Base-by-base conservation (phyloP, 2,888 invertebrate species). In the Ectemnius cavifrons region DNA sequence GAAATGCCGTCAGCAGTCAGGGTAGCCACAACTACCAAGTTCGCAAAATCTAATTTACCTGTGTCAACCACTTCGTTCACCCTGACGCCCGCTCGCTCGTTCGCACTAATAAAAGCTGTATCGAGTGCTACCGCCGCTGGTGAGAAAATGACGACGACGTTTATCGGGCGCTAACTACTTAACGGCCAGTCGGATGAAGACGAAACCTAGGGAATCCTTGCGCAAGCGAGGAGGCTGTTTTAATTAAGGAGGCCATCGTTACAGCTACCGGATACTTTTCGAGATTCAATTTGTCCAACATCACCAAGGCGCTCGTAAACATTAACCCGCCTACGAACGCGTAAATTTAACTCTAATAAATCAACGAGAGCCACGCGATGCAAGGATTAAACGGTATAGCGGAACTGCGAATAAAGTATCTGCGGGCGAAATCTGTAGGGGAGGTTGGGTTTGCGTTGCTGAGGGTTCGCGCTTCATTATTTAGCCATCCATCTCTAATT, bases 21-120 rank as follows among this genome's bases (percentile, higher is more conserved):
- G 64, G 11, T 64, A 16, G 16, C 64, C 57, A 56, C 52, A 64
- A 64, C 64, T 63, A 63, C 49, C 23, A 49, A 63, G 63, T 63
- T 56, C 27, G 20, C 16, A 8, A 64, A 64, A 64, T 64, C 37
- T 64, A 64, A 64, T 64, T 56, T 67, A 58, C 49, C 63, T 37
- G 63, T 47, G 28, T 28, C 56, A 59, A 23, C 57, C 57, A 20
- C 59, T 58, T 58, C 16, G 8, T 52, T 16, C 63, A 27, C n/a
- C 4, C 16, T 11, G 57, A 16, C 27, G 47, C 63, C 47, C 64
- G 37, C 28, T n/a, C 13, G 11, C 63, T 58, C 61, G 37, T 20
- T 13, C n/a, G 11, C n/a, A 37, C 28, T 23, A 52, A 45, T 71
- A 49, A 49, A 49, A 63, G 67, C 37, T n/a, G 6, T 18, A 27